phyloP scores from a whole-genome alignment of 2,888 invertebrate genomes.

The Ophraella communa region DNA sequence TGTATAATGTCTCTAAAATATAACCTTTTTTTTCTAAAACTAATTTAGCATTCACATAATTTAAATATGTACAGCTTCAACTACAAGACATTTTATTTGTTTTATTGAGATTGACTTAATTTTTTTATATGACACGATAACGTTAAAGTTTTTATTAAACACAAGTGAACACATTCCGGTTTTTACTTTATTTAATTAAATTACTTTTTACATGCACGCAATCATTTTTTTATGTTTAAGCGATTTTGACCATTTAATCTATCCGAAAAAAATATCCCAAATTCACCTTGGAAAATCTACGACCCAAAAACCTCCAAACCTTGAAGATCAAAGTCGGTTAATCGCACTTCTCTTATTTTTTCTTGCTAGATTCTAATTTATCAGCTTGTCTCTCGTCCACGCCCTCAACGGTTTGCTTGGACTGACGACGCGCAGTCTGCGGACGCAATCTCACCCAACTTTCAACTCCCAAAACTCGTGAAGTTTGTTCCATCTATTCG shows the following conservation, averaged over 20 bases:
- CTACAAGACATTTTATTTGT: too few relatives aligned
- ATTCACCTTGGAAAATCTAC: slow-evolving; percentile 11
- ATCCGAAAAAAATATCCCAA: background rate
- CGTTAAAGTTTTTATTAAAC: too few relatives aligned
- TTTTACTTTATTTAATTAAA: background rate
- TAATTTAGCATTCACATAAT: too few relatives aligned
- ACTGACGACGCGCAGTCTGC: slow-evolving; percentile 37
- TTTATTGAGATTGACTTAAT: too few relatives aligned
- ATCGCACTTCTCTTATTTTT: slow-evolving; percentile 23
- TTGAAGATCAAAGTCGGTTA: slow-evolving; percentile 24
- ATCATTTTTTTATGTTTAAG: background rate
- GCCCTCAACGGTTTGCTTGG: slow-evolving; percentile 24
- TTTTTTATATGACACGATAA: too few relatives aligned
- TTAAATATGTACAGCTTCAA: too few relatives aligned
- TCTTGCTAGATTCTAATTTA: slow-evolving; percentile 23
- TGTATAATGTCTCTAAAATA: too few relatives aligned
- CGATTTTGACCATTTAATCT: background rate
- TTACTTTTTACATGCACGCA: background rate
- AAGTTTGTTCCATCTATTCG: slow-evolving; percentile 19
- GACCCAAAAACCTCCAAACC: slow-evolving; percentile 11
- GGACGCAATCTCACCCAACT: slow-evolving; percentile 36
- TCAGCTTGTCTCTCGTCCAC: slow-evolving; percentile 26
- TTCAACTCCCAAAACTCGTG: slow-evolving; percentile 29
- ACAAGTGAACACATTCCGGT: too few relatives aligned
- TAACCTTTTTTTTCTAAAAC: too few relatives aligned